These are phyloP conservation scores for Actinia tenebrosa DNA, from an alignment of 64 coral and sea anemone species.

Conservation along the genomic window DNA sequence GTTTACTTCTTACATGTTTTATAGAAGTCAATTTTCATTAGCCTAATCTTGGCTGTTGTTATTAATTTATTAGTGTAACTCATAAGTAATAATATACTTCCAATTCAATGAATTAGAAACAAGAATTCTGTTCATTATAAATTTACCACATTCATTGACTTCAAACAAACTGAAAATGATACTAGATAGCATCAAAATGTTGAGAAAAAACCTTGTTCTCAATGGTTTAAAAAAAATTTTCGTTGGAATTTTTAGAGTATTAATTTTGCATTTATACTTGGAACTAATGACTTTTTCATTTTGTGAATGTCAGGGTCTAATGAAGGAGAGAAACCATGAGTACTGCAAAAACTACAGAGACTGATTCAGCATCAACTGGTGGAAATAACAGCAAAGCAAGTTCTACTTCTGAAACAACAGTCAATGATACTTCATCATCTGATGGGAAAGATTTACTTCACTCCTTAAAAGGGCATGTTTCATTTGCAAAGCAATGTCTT, in stretches of 20 bases:
- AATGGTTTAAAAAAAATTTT: too few relatives aligned
- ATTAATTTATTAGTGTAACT: too few relatives aligned
- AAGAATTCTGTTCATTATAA: not conserved
- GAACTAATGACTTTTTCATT: not conserved
- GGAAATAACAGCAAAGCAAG: not conserved
- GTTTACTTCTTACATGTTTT: too few relatives aligned
- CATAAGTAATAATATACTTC: not conserved
- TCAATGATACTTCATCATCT: constrained; percentile 11
- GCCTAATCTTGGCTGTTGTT: too few relatives aligned
- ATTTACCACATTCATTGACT: too few relatives aligned
- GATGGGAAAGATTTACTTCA: constrained; percentile 13
- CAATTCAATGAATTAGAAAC: not conserved
- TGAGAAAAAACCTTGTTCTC: too few relatives aligned
- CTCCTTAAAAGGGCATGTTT: constrained; percentile 45
- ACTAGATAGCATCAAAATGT: too few relatives aligned
- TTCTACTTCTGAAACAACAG: not conserved
- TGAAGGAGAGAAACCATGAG: constrained; percentile 18
- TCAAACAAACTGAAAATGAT: too few relatives aligned
- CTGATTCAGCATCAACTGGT: constrained; percentile 9
- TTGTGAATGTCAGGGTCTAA: not conserved
- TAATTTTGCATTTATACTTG: not conserved
- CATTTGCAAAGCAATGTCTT: constrained; percentile 61
- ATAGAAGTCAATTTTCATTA: too few relatives aligned
- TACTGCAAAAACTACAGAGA: not conserved
- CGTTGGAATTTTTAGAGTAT: not conserved